Evolutionary conservation across 2,113 vertebrate genomes (phyloP).

Genomic region (Meriones unguiculatus): DNA sequence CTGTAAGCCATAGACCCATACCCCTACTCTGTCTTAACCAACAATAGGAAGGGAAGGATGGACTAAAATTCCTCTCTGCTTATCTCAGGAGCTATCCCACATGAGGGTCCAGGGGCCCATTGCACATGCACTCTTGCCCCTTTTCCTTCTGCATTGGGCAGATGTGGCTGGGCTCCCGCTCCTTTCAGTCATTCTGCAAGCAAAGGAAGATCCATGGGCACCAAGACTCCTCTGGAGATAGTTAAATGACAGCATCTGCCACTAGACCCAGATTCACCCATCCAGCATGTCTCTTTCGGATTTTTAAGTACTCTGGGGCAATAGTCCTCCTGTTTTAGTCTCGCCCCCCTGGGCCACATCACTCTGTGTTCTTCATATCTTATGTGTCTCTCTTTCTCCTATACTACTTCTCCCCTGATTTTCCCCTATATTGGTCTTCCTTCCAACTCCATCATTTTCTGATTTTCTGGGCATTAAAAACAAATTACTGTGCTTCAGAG

Average conservation of each 20-base stretch:
- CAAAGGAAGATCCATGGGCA: not conserved
- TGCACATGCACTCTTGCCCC: not conserved
- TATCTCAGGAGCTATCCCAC: conserved; percentile 30
- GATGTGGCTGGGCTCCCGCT: not conserved
- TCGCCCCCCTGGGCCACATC: not conserved
- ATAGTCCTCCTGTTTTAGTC: not conserved
- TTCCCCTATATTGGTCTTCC: not conserved
- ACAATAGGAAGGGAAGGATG: not conserved
- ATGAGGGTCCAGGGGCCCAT: not conserved
- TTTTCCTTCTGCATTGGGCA: not conserved
- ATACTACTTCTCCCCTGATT: too few relatives aligned
- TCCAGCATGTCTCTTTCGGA: not conserved
- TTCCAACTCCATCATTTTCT: not conserved
- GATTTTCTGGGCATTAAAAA: conserved; percentile 27
- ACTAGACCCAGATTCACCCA: not conserved
- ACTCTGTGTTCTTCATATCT: not conserved
- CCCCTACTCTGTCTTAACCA: not conserved
- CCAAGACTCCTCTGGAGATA: not conserved
- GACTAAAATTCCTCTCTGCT: not conserved
- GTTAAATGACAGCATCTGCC: not conserved
- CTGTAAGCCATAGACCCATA: not conserved
- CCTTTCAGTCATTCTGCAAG: not conserved
- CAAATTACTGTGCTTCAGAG: not conserved
- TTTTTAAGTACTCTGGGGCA: too few relatives aligned
- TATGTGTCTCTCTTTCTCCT: not conserved